Percentiles rank a stretch among this genome's conserved stretches.
These are phyloP conservation scores for Brachypterus glaber DNA, from an alignment of 2,888 invertebrate genomes.

Conservation along the genomic window DNA sequence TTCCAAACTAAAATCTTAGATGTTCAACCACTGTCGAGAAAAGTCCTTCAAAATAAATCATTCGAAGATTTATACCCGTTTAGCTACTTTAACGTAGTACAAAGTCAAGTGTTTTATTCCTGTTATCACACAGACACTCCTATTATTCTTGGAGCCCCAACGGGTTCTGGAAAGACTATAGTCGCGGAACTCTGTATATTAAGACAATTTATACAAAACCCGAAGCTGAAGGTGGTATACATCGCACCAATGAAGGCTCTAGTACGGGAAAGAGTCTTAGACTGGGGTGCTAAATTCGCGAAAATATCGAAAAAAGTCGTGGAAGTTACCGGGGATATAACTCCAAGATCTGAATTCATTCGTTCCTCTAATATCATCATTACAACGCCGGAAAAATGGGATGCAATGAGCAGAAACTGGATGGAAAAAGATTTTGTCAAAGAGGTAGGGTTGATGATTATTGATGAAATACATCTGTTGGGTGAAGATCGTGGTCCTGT, in stretches of 20 bases:
- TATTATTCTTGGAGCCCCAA: constrained; percentile 89
- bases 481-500: constrained; percentile 86
- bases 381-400: constrained; percentile 99
- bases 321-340: constrained; percentile 90
- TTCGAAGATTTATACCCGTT: constrained; percentile 82
- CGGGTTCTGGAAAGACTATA: constrained; percentile 95
- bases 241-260: constrained; percentile 97
- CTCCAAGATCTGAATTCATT: constrained; percentile 79
- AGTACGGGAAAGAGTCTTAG: constrained; percentile 90
- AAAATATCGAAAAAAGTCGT: constrained; percentile 74
- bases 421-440: constrained; percentile 91
- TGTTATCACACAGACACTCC: constrained; percentile 92
- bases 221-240: constrained; percentile 83
- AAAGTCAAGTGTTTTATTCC: constrained; percentile 95
- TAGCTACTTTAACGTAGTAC: constrained; percentile 95
- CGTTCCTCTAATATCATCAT: constrained; percentile 84
- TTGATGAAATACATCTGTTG: constrained; percentile 96
- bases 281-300: constrained; percentile 79
- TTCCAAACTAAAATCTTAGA: constrained; percentile 58
- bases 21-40: constrained; percentile 80
- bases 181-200: constrained; percentile 97
- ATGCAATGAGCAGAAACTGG: constrained; percentile 97
- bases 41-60: constrained; percentile 64
- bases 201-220: constrained; percentile 73
- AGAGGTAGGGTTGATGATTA: constrained; percentile 83